Evolutionary conservation across 2,797 vertebrate genomes (phyloP).

Genomic region (Sphenodon punctatus): DNA sequence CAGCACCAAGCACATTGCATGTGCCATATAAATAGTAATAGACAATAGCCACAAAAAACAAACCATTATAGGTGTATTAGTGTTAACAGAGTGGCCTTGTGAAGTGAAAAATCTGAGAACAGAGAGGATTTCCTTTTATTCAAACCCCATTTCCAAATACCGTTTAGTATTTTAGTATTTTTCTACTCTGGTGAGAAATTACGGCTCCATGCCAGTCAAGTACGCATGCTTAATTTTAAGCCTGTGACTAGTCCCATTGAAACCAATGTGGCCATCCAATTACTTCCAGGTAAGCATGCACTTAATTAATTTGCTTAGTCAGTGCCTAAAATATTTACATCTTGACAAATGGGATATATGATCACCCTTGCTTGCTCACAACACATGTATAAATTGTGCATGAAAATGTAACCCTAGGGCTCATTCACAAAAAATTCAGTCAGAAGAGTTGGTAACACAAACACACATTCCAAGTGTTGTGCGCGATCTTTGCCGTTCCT

Average conservation of each 20-base stretch:
- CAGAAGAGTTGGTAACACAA: no score
- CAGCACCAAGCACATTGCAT: no score
- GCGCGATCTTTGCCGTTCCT: no score
- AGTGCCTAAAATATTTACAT: no score
- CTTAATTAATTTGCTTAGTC: background rate
- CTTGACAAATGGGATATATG: background rate
- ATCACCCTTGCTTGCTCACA: no score
- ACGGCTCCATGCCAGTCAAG: background rate
- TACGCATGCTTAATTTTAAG: background rate
- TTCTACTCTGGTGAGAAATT: background rate
- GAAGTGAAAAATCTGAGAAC: background rate
- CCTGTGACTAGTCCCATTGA: background rate
- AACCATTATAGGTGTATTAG: background rate
- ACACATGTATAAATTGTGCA: no score
- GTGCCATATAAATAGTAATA: no score
- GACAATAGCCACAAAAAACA: no score
- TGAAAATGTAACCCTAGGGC: no score
- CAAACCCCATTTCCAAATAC: background rate
- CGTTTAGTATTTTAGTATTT: background rate
- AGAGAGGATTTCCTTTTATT: background rate
- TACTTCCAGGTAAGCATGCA: background rate
- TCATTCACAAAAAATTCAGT: no score
- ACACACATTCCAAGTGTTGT: no score
- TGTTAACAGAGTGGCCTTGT: background rate
- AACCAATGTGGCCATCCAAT: background rate